Evolutionary conservation across 37 sponge, comb jelly and placozoan genomes (phyloP).

Genomic region (Aplysina aerophoba): DNA sequence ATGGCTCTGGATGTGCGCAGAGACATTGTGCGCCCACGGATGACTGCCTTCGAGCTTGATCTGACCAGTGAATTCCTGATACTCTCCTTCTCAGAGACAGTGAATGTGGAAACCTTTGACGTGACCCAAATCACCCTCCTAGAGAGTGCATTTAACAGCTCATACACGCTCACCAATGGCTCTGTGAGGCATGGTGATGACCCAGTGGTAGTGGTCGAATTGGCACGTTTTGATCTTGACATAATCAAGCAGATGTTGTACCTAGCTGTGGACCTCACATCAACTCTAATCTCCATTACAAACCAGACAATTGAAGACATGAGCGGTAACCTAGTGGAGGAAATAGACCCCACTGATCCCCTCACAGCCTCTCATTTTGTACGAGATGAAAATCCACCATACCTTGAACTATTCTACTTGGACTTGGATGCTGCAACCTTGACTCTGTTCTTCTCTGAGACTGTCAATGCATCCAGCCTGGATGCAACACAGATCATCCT

Average conservation of each 20-base stretch:
- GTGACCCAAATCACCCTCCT: slow-evolving; percentile 73
- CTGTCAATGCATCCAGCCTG: slow-evolving; percentile 76
- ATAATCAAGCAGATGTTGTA: slow-evolving; percentile 65
- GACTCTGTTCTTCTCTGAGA: slow-evolving; percentile 89
- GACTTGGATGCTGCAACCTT: slow-evolving; percentile 76
- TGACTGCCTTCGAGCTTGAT: slow-evolving; percentile 78
- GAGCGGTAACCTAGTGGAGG: slow-evolving; percentile 67
- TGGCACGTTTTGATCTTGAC: slow-evolving; percentile 73
- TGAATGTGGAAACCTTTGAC: slow-evolving; percentile 68
- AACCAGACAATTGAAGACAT: slow-evolving; percentile 70
- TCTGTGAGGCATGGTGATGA: slow-evolving; percentile 67
- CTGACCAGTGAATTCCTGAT: slow-evolving; percentile 70
- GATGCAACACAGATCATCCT: slow-evolving; percentile 45
- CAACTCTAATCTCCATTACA: slow-evolving; percentile 72
- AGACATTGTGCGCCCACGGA: slow-evolving; percentile 57
- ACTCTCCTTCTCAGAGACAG: slow-evolving; percentile 88
- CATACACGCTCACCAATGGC: slow-evolving; percentile 62
- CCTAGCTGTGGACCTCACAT: slow-evolving; percentile 61
- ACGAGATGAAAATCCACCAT: slow-evolving; percentile 61
- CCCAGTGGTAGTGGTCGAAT: slow-evolving; percentile 74
- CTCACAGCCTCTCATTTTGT: slow-evolving; percentile 50
- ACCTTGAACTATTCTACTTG: slow-evolving; percentile 67
- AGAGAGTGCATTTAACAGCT: slow-evolving; percentile 17
- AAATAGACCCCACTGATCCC: slow-evolving; percentile 33
- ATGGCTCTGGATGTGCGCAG: slow-evolving; percentile 39